Evolutionary conservation across 2,113 vertebrate genomes (phyloP), one percentile per base, ranked within the genome.

Genomic region (Sander vitreus): DNA sequence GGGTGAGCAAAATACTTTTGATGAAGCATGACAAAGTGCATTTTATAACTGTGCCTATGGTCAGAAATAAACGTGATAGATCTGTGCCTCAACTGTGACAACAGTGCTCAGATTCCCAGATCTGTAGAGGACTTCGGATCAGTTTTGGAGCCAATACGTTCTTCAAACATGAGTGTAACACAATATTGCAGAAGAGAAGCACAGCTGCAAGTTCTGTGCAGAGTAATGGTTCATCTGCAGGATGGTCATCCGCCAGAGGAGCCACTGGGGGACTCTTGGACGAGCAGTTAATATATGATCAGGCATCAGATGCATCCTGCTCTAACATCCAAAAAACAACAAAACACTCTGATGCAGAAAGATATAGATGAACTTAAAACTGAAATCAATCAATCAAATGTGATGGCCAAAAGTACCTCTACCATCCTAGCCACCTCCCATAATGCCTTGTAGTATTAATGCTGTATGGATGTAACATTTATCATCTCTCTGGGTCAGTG

Each of bases 151-250:
- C 59, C 62, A 85, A 43, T 16, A 36, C 66, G 67, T 43, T 58
- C 54, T 62, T 81, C 63, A 81, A 48, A 73, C 70, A 55, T 43
- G 43, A 78, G 66, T 51, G 43, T 33, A 80, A 50, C 64, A 47
- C 27, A 68, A 72, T 81, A 43, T 65, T 73, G 13, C 78, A 74
- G 30, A 71, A 43, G 53, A 69, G 36, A 54, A 11, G 33, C 78
- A 36, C 80, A 82, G 78, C 78, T 87, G 83, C 57, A 78, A 64
- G 43, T 51, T 72, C 76, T 25, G 48, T 64, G 58, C 76, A 55
- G 59, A 78, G 51, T 36, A 67, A 73, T 78, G 67, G 77, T 73
- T 73, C 65, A 82, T 84, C 81, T 78, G 78, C 53, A 60, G 45
- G 27, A 23, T 7, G 85, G 76, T 72, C 81, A 63, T 50, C 23